These are phyloP conservation scores for Dryobates pubescens DNA, from an alignment of 2,797 vertebrate species.

Conservation along the genomic window DNA sequence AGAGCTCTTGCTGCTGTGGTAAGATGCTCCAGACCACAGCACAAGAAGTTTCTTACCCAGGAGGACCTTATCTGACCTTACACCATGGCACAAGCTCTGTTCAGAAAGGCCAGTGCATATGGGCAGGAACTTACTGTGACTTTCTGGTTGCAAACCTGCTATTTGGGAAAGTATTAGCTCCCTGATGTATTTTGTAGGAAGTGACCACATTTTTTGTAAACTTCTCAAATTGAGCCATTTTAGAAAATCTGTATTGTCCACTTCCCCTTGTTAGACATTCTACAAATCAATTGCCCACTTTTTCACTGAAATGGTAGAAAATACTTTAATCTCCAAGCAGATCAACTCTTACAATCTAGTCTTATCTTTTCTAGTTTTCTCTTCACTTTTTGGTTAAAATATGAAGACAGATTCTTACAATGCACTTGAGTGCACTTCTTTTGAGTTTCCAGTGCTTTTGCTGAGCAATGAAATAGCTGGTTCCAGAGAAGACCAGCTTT, in stretches of 20 bases:
- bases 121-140: neutral
- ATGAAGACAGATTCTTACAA: neutral
- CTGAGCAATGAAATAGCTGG: neutral
- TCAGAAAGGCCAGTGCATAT: neutral
- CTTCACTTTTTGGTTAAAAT: neutral
- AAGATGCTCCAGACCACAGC: neutral
- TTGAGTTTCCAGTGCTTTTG: neutral
- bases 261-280: neutral
- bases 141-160: neutral
- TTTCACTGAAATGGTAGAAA: neutral
- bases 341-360: neutral
- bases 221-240: neutral
- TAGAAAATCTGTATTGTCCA: neutral
- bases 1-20: neutral
- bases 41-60: neutral
- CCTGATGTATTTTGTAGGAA: neutral
- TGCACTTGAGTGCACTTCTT: neutral
- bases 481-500: neutral
- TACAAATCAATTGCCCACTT: neutral
- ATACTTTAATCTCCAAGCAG: neutral
- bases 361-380: neutral
- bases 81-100: neutral
- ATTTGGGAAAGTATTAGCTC: neutral
- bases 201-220: neutral
- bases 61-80: neutral